Conservation (phyloP, 2,797 vertebrate genomes). For the Tympanoctomys barrerae region DNA sequence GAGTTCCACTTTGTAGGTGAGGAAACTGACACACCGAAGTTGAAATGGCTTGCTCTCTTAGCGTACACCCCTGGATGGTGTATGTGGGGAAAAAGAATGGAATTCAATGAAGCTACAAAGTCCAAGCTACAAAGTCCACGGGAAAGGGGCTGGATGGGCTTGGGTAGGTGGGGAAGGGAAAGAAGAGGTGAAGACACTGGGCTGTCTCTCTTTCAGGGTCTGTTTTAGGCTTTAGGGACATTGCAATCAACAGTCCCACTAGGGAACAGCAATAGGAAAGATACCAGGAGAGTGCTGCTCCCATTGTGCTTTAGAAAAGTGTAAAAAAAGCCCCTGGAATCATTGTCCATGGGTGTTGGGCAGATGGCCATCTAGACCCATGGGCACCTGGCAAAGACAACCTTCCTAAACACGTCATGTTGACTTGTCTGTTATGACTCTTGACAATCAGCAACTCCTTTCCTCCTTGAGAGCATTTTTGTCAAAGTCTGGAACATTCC, state of each 20-base stretch:
- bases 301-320: not conserved
- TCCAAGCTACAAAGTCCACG: not conserved
- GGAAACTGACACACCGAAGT: not conserved
- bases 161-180: rapidly evolving
- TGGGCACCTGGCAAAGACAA: not conserved
- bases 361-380: not conserved
- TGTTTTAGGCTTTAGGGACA: too few relatives aligned
- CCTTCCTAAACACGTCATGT: not conserved
- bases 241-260: rapidly evolving
- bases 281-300: not conserved
- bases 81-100: not conserved
- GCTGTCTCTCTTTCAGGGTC: not conserved
- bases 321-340: not conserved
- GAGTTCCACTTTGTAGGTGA: not conserved
- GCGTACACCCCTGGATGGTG: not conserved
- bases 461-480: rapidly evolving
- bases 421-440: not conserved
- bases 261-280: too few relatives aligned
- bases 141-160: not conserved
- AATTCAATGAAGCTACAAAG: rapidly evolving
- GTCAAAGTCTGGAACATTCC: not conserved
- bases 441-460: not conserved
- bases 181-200: rapidly evolving
- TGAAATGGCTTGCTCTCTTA: not conserved
- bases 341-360: rapidly evolving